These are phyloP conservation scores for Harpegnathos saltator DNA, from an alignment of 1,140 invertebrate species.

Conservation along the genomic window DNA sequence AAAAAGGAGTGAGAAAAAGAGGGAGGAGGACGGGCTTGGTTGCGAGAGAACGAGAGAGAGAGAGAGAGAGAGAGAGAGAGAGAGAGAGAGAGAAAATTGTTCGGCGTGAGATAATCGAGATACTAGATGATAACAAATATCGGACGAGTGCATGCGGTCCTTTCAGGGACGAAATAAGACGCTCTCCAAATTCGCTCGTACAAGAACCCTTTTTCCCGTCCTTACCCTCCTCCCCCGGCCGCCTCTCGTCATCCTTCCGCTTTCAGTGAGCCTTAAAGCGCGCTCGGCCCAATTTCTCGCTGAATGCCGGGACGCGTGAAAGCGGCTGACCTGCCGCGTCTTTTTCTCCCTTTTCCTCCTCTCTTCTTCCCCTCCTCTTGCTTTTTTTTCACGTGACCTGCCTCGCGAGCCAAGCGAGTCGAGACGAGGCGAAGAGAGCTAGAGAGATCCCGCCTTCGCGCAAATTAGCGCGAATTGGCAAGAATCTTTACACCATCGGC, in stretches of 20 bases:
- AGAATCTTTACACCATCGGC: constrained; percentile 14
- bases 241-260: background rate
- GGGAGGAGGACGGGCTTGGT: too few relatives aligned
- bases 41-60: background rate
- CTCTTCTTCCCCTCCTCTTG: background rate
- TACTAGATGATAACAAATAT: constrained; percentile 66
- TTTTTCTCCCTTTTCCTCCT: constrained; percentile 47
- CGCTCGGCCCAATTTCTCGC: constrained; percentile 73
- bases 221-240: constrained; percentile 10
- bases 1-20: background rate
- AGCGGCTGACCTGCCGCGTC: constrained; percentile 69
- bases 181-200: constrained; percentile 68
- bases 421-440: background rate
- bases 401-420: background rate
- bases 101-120: constrained; percentile 64
- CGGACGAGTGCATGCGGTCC: constrained; percentile 37
- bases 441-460: background rate
- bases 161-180: constrained; percentile 70
- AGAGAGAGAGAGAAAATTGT: constrained; percentile 27
- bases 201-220: constrained; percentile 65
- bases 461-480: constrained; percentile 28
- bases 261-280: constrained; percentile 75
- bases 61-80: background rate
- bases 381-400: background rate
- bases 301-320: constrained; percentile 71